Base-by-base conservation (phyloP, 2,113 vertebrate species). In the Centrocercus urophasianus region DNA sequence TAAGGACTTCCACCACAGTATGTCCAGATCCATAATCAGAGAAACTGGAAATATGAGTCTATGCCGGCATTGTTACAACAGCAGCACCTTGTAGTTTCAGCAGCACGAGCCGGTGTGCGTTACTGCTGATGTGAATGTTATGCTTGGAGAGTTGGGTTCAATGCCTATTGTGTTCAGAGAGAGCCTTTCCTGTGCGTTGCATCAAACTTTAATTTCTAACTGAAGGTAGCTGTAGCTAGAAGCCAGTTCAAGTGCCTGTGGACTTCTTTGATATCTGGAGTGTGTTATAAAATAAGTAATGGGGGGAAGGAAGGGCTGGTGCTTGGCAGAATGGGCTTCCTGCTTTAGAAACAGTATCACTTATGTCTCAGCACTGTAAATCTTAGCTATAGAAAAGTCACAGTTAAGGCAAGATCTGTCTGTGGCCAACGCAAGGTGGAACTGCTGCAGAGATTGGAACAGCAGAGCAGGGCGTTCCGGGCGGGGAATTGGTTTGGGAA, bases 71-170 rank as follows among this genome's bases (percentile, higher is more conserved):
- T 76, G 63, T 80, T 83, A 42, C 60, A 93, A 34, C 8, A 71
- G 34, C 65, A 94, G 38, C 56, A 88, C 42, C 45, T 94, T 91
- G 67, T 40, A 48, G 22, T 83, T 92, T 86, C 86, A 90, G 47
- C 60, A 59, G 52, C 28, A 81, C 70, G 82, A 75, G 82, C 69
- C 69, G 56, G 36, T 30, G 4, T 73, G 80, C 89, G 65, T 92
- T 61, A 66, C 19, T 45, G 75, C 43, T 67, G 73, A 90, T 70
- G 78, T 89, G 93, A 90, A 82, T 12, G 86, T 93, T 90, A 74
- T 57, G 93, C 85, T 96, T 95, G 92, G 93, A 75, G 72, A 84
- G 81, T 25, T 54, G 75, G 30, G n/a, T 93, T 94, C 92, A 95
- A 88, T 94, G 75, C 89, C 86, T 72, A 84, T 94, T 96, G 92